Percentiles rank a stretch among this genome's conserved stretches.
phyloP scores from a whole-genome alignment of 2,888 invertebrate genomes.

The Pseudoips prasinana region DNA sequence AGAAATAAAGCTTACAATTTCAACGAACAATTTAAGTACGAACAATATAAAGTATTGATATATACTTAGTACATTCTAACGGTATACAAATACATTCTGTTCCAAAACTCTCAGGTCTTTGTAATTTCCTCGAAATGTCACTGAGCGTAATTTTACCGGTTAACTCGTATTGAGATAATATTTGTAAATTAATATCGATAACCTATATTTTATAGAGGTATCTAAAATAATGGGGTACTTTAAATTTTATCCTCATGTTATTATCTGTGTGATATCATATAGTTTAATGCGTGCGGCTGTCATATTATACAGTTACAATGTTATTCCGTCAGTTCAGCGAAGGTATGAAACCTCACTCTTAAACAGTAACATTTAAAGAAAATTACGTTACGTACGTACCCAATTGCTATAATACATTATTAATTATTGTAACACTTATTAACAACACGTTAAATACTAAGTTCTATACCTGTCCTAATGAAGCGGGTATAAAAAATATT shows the following conservation, averaged over 20 bases:
- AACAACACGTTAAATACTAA: slow-evolving; percentile 32
- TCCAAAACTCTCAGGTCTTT: slow-evolving; percentile 6
- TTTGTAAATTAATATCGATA: too few relatives aligned
- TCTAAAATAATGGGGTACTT: too few relatives aligned
- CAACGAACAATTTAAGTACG: neutral
- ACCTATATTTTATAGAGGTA: too few relatives aligned
- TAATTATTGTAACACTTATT: slow-evolving; percentile 35
- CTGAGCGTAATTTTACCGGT: neutral
- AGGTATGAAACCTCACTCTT: too few relatives aligned
- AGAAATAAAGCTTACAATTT: neutral
- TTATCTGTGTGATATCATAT: too few relatives aligned
- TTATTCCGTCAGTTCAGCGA: too few relatives aligned
- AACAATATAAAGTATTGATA: slow-evolving; percentile 2
- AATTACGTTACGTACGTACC: slow-evolving; percentile 14
- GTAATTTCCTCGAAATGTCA: neutral
- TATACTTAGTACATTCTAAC: slow-evolving; percentile 14
- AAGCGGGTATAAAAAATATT: slow-evolving; percentile 68
- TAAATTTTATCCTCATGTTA: too few relatives aligned
- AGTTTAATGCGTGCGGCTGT: too few relatives aligned
- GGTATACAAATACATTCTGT: slow-evolving; percentile 28
- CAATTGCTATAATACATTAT: slow-evolving; percentile 29
- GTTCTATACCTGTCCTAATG: slow-evolving; percentile 31
- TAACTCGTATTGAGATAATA: too few relatives aligned
- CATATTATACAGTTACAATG: too few relatives aligned
- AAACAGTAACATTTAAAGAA: too few relatives aligned